Conservation (phyloP, 2,888 invertebrate species). For the Chymomyza fuscimana region DNA sequence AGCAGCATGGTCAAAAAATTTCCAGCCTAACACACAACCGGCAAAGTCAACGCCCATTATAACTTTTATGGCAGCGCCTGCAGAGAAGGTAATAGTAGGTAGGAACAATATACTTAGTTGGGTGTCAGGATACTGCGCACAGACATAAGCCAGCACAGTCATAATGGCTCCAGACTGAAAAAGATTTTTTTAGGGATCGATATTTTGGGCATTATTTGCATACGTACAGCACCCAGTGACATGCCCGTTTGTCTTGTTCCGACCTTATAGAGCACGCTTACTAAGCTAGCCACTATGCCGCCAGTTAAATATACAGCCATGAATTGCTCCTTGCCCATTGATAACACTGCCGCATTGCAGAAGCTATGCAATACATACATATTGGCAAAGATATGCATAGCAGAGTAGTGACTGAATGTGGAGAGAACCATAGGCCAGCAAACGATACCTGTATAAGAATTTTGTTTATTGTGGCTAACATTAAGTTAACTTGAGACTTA, state of each 20-base stretch:
- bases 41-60: constrained; percentile 91
- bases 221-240: constrained; percentile 95
- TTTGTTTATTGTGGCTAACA: not conserved
- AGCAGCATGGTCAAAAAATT: constrained; percentile 98
- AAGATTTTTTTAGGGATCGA: constrained; percentile 42
- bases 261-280: constrained; percentile 91
- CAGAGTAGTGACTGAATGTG: constrained; percentile 95
- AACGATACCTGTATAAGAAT: constrained; percentile 82
- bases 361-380: constrained; percentile 98
- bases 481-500: constrained; percentile 79
- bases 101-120: constrained; percentile 92
- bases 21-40: constrained; percentile 93
- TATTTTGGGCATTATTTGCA: constrained; percentile 4
- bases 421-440: constrained; percentile 95
- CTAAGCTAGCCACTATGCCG: constrained; percentile 92
- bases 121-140: constrained; percentile 93
- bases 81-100: constrained; percentile 93
- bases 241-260: constrained; percentile 85
- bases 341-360: constrained; percentile 82
- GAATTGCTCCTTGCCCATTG: constrained; percentile 95
- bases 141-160: constrained; percentile 92
- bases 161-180: constrained; percentile 97
- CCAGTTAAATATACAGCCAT: constrained; percentile 93
- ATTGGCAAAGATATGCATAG: constrained; percentile 93
- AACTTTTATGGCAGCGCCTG: constrained; percentile 90